Evolutionary conservation across 2,888 invertebrate species (phyloP), one percentile per base, ranked within the genome.

Genomic region (Macrosoma leucophasiata): DNA sequence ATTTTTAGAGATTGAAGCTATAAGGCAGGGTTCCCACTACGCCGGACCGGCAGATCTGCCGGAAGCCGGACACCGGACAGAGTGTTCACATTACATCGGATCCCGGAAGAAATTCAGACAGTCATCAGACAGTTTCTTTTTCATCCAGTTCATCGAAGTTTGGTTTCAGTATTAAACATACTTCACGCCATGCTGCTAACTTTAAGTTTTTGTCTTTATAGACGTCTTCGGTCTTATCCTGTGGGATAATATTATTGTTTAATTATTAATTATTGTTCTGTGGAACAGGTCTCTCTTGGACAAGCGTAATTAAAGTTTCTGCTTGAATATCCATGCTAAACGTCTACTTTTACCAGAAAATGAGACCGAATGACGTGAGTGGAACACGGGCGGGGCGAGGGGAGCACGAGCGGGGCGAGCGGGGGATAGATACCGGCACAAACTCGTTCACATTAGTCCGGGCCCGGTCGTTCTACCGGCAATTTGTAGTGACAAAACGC

Each of bases 101-200:
- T n/a, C n/a, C n/a, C n/a, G n/a, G n/a, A n/a, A n/a, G n/a, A n/a
- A n/a, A n/a, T n/a, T n/a, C n/a, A n/a, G n/a, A n/a, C n/a, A n/a
- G n/a, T n/a, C n/a, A n/a, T n/a, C n/a, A n/a, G n/a, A n/a, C n/a
- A n/a, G n/a, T 50, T 47, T 47, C 43, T 50, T 48, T 49, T 48
- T 49, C 46, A 8, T 50, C 47, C 43, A 50, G 44, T 43, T 52
- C 44, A 33, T 50, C 48, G 46, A 52, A 50, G 48, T 52, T 46
- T 46, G 42, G 44, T 46, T 46, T 50, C 40, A 52, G 46, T 44
- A 48, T 43, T 46, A 45, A 48, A 48, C 49, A 52, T 49, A 52
- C 43, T 52, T 49, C 48, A 43, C 48, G 46, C 46, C 49, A 34
- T 43, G 48, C 51, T 45, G 46, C 41, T 41, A 43, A 43, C 29